Base-by-base conservation (phyloP, 2,113 vertebrate species). In the Colossoma macropomum region DNA sequence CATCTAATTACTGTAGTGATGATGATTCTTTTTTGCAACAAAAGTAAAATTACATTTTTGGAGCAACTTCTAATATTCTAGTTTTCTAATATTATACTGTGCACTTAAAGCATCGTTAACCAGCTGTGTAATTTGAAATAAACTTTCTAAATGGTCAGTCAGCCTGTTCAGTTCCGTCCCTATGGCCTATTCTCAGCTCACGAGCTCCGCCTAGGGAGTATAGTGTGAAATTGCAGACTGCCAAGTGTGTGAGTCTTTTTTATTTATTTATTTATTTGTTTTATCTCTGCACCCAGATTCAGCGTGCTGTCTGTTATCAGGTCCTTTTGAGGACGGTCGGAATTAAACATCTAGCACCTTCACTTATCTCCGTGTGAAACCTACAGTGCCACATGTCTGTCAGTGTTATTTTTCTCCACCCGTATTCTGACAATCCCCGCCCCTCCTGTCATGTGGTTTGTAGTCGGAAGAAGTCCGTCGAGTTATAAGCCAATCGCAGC, bases 131-230 rank as follows among this genome's bases (percentile, higher is more conserved):
- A 45, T 4, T 9, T 9, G 4, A 52, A 52, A 32, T 32, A 32
- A 65, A 66, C 63, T 19, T 45, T 45, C 41, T 9, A 45, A 32
- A 63, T 7, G 9, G 13, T 32, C 41, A 45, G 10, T 5, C 27
- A 16, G n/a, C n/a, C 23, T 16, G 1, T n/a, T 78, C 9, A 66
- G 8, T 50, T 4, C 19, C 11, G 0, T 1, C 65, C 8, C 30
- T 50, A 16, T 15, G 45, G 60, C 41, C 52, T 81, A 77, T 86
- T 85, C 65, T 71, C 63, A 69, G n/a, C 34, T 1, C 78, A 62
- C 45, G 27, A 86, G 90, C 88, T 69, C 92, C 89, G 91, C 88
- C 92, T 93, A 86, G 92, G 89, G 92, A 87, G n/a, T 3, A 52
- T 9, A 68, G 45, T 0, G 0, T 25, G 30, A 25, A 79, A 82